Evolutionary conservation across 2,888 invertebrate genomes (phyloP).

Genomic region (Noctua janthe): DNA sequence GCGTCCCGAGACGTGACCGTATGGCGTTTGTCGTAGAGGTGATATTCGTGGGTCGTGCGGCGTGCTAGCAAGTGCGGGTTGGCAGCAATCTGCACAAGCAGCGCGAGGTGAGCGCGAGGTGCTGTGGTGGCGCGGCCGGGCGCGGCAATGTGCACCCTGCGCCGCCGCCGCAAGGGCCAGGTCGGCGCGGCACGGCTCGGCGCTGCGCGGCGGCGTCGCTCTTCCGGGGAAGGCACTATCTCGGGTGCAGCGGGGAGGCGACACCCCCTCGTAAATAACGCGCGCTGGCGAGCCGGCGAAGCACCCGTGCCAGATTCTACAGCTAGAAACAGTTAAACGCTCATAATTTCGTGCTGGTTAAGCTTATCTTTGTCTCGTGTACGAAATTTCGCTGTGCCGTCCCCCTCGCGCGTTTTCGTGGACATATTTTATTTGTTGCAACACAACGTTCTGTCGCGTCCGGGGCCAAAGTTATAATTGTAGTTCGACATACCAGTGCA

Average conservation of each 20-base stretch:
- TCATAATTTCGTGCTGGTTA: constrained; percentile 91
- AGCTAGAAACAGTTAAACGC: constrained; percentile 91
- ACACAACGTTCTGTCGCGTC: constrained; percentile 84
- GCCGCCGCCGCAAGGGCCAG: constrained; percentile 63
- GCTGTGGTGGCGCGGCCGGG: constrained; percentile 74
- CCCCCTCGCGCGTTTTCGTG: constrained; percentile 87
- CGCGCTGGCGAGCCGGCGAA: constrained; percentile 90
- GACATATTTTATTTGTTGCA: constrained; percentile 90
- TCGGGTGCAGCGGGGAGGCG: constrained; percentile 84
- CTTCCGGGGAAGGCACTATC: constrained; percentile 90
- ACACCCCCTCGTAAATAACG: constrained; percentile 90
- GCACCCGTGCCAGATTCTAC: constrained; percentile 90
- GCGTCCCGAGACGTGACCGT: constrained; percentile 75
- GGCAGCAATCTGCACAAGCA: constrained; percentile 87
- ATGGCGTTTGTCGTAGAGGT: constrained; percentile 82
- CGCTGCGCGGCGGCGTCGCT: constrained; percentile 81
- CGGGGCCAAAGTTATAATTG: constrained; percentile 89
- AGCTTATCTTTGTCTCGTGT: constrained; percentile 90
- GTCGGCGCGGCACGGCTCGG: constrained; percentile 71
- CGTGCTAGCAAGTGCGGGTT: constrained; percentile 79
- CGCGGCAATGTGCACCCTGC: constrained; percentile 68
- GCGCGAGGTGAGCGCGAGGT: constrained; percentile 84
- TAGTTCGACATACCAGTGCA: constrained; percentile 89
- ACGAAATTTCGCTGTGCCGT: constrained; percentile 87
- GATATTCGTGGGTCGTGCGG: constrained; percentile 80